Base-by-base conservation (phyloP, 2,797 vertebrate genomes). In the Mormyrops boulengeri region DNA sequence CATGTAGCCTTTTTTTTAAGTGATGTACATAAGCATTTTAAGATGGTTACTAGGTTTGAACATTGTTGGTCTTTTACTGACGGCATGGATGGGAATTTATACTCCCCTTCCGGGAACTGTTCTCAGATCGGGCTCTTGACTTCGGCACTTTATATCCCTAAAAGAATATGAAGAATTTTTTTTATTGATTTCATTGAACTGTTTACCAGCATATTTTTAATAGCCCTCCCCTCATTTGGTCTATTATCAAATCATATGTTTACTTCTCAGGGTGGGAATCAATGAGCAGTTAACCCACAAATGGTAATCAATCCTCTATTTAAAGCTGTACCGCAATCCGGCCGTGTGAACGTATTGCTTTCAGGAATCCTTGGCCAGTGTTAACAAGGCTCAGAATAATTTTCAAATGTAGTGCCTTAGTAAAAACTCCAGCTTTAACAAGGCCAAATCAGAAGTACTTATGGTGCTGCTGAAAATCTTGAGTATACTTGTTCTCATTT, bases 331-430 rank as follows among this genome's bases (percentile, higher is more conserved):
- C 60, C 1, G 12, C 66, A 50, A 17, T 66, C 87, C 12, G n/a
- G 41, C 34, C 8, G 41, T 82, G 19, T 82, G 77, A 82, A 47
- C 8, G 2, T 82, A 82, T 82, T 82, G 77, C 38, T 82, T 82
- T 47, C 77, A 82, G 77, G 41, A 77, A 19, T 14, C 17, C 62
- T 88, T 30, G 26, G 62, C 47, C 19, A 53, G 52, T 17, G 9
- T 50, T 77, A 50, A 77, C 62, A 30, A 73, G 44, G 66, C 88
- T 82, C n/a, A 38, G 30, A 88, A 55, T 82, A 52, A 26, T 85
- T 85, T 85, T 85, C n/a, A 82, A 47, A 82, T 82, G 41, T 47
- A 82, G 77, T 82, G 77, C 77, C 77, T 47, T 44, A 82, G 17
- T 44, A 47, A 82, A 82, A 82, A 82, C 41, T 47, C 11, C 0